Conservation (phyloP, 2,888 invertebrate genomes). For the Listrodromus nycthemerus region DNA sequence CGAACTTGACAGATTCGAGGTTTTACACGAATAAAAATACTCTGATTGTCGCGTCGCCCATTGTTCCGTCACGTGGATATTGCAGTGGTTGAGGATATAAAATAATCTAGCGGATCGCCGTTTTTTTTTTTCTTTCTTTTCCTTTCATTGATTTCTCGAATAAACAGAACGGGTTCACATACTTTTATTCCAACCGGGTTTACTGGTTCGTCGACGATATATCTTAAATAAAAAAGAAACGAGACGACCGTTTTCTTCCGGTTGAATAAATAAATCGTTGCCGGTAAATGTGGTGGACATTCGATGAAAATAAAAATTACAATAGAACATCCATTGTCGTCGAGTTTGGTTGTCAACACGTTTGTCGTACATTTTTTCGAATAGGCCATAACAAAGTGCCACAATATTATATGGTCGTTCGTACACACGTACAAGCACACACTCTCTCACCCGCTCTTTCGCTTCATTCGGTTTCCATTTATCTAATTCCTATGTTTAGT, state of each 20-base stretch:
- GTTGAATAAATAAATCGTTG: conserved; percentile 18
- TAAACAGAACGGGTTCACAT: conserved; percentile 58
- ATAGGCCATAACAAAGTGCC: conserved; percentile 63
- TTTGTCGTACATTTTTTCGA: conserved; percentile 54
- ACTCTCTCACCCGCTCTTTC: conserved; percentile 21
- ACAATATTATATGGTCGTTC: conserved; percentile 49
- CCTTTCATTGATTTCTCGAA: conserved; percentile 37
- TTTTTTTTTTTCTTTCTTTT: conserved; percentile 27
- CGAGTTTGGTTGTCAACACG: conserved; percentile 17
- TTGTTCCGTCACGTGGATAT: not conserved
- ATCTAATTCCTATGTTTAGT: conserved; percentile 32
- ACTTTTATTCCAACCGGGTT: conserved; percentile 59
- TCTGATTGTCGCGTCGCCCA: not conserved
- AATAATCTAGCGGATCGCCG: not conserved
- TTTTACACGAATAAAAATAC: no score
- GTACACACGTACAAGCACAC: conserved; percentile 12
- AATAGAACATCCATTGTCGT: conserved; percentile 23
- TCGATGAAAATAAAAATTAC: conserved; percentile 14
- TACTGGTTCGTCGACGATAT: conserved; percentile 33
- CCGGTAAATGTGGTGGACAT: conserved; percentile 7
- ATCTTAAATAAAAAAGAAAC: conserved; percentile 14
- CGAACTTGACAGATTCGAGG: not conserved
- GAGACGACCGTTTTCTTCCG: not conserved
- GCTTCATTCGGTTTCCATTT: conserved; percentile 40
- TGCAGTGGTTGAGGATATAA: conserved; percentile 13